Evolutionary conservation across 2,797 vertebrate species (phyloP).

Genomic region (Rhabdomys pumilio): DNA sequence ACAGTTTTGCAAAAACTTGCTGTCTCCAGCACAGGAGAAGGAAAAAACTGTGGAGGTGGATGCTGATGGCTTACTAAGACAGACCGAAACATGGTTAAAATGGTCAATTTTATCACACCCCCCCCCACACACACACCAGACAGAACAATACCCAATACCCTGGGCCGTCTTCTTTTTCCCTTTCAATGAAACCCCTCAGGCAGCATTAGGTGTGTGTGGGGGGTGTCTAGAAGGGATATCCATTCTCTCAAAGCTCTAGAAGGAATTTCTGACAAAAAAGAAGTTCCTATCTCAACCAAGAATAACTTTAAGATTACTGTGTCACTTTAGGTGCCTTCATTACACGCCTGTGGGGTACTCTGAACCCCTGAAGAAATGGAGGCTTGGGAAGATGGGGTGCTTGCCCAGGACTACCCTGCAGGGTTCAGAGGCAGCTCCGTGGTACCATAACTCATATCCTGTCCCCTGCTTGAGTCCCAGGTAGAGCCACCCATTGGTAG

Average conservation of each 20-base stretch:
- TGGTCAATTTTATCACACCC: background rate
- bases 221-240: background rate
- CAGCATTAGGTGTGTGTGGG: background rate
- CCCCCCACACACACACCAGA: background rate
- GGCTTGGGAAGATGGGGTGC: background rate
- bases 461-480: background rate
- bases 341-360: background rate
- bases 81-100: background rate
- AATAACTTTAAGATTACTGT: background rate
- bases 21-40: background rate
- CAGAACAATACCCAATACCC: background rate
- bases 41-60: background rate
- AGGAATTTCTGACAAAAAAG: conserved; percentile 17
- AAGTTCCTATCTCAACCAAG: background rate
- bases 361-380: background rate
- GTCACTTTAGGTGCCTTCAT: background rate
- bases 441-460: background rate
- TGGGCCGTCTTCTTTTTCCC: background rate
- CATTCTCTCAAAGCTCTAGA: background rate
- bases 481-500: too few species aligned
- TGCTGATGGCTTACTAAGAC: background rate
- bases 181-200: background rate
- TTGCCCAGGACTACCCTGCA: background rate
- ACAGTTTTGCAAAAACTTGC: background rate
- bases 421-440: background rate